Evolutionary conservation across 2,113 vertebrate species (phyloP), one percentile per base, ranked within the genome.

Genomic region (Morphnarchus princeps): DNA sequence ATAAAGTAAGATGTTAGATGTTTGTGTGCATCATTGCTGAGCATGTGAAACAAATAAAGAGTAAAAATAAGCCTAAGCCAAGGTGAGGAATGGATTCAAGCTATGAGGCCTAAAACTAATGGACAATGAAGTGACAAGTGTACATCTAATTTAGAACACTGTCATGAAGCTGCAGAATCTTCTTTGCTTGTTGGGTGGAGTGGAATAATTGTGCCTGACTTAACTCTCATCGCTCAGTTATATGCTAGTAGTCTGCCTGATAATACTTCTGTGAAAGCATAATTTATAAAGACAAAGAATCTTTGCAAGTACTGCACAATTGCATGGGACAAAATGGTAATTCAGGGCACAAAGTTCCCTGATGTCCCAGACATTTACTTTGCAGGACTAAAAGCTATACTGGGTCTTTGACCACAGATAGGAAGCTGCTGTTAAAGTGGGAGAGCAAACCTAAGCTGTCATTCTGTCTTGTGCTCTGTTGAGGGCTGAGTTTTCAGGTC

Each of bases 161-260:
- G 94, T 90, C 86, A 83, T 29, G 59, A 93, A 87, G 73, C 88
- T 65, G 29, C 63, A 96, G 67, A 78, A 79, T 92, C 57, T 88
- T 89, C 77, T 93, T 84, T 58, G 59, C 83, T 61, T 91, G 87
- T 63, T 89, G 93, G 66, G 11, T 96, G 58, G 70, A 94, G 89
- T 80, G 91, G 57, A 92, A 87, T 85, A 95, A 92, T 90, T 92
- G 32, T 54, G 86, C 78, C 55, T 66, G 85, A 95, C 87, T 94
- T 72, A 52, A 62, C 61, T 88, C 40, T 57, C n/a, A n/a, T 59
- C 43, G 1, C 62, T 77, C 70, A 61, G 66, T 90, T 95, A 77
- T 71, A 87, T 77, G 77, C 59, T 87, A 50, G 52, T 29, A 67
- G 81, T 89, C 89, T 90, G 61, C 36, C 50, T 50, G 22, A 26